A percentile compares a stretch with the other conserved stretches of the same genome.
Evolutionary conservation across 2,113 vertebrate species (phyloP).

Genomic region (Clarias gariepinus): DNA sequence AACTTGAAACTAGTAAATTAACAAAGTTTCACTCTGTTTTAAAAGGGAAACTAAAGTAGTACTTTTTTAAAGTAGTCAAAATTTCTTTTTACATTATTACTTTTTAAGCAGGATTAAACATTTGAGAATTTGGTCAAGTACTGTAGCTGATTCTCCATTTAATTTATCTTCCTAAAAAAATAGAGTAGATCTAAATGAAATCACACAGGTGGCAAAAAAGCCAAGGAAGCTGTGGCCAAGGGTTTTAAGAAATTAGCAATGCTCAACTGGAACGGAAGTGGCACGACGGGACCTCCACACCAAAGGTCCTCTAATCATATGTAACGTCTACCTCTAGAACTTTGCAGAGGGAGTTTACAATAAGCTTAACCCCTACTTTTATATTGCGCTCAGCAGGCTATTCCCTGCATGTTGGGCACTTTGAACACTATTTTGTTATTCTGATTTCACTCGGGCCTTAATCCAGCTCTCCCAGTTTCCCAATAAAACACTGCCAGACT

Average conservation of each 20-base stretch:
- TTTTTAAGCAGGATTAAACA: constrained; percentile 67
- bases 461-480: constrained; percentile 65
- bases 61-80: constrained; percentile 43
- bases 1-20: constrained; percentile 5
- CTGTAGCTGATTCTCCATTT: constrained; percentile 66
- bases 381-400: constrained; percentile 80
- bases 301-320: constrained; percentile 76
- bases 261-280: constrained; percentile 80
- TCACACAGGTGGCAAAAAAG: constrained; percentile 35
- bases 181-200: constrained; percentile 19
- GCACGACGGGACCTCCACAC: constrained; percentile 73
- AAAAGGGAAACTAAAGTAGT: constrained; percentile 44
- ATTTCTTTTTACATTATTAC: constrained; percentile 55
- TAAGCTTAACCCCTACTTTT: constrained; percentile 84
- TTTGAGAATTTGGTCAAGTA: constrained; percentile 62
- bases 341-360: constrained; percentile 78
- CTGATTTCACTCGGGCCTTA: constrained; percentile 75
- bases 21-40: constrained; percentile 6
- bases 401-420: constrained; percentile 78
- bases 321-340: constrained; percentile 77
- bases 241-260: constrained; percentile 79
- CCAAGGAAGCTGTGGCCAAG: constrained; percentile 63
- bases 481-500: constrained; percentile 49
- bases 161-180: constrained; percentile 62
- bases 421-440: constrained; percentile 80